A percentile compares a stretch with the other conserved stretches of the same genome.
Conservation (phyloP, 2,888 invertebrate species). For the Hypolimnas misippus region DNA sequence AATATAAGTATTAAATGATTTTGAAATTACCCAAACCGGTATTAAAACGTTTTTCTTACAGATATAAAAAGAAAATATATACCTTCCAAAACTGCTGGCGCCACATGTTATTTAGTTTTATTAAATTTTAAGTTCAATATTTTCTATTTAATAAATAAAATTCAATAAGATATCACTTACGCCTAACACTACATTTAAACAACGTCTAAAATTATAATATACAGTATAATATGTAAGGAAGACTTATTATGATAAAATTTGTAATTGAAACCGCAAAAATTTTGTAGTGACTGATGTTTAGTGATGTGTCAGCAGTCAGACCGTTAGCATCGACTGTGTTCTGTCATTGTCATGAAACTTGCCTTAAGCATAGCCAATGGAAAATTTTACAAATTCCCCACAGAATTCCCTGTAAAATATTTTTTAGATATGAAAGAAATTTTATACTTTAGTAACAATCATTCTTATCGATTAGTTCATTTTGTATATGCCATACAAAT, state of each 20-base stretch:
- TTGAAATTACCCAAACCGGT: no score
- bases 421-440: no score
- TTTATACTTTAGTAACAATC: no score
- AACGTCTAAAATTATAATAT: background rate
- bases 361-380: no score
- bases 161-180: conserved; percentile 1
- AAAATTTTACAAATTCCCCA: no score
- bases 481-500: no score
- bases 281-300: conserved; percentile 8
- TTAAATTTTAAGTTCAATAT: conserved; percentile 2
- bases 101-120: conserved; percentile 33
- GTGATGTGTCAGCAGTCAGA: conserved; percentile 22
- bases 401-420: no score
- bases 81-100: conserved; percentile 37
- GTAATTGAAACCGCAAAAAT: conserved; percentile 13
- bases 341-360: conserved; percentile 13
- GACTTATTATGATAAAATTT: conserved; percentile 7
- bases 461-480: no score
- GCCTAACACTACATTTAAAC: background rate
- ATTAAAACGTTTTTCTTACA: background rate
- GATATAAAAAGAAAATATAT: conserved; percentile 9
- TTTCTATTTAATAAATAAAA: background rate
- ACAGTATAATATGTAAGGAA: background rate
- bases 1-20: no score
- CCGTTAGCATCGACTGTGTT: background rate